These are phyloP conservation scores for Microcaecilia unicolor DNA, from an alignment of 2,797 vertebrate species.

Conservation along the genomic window DNA sequence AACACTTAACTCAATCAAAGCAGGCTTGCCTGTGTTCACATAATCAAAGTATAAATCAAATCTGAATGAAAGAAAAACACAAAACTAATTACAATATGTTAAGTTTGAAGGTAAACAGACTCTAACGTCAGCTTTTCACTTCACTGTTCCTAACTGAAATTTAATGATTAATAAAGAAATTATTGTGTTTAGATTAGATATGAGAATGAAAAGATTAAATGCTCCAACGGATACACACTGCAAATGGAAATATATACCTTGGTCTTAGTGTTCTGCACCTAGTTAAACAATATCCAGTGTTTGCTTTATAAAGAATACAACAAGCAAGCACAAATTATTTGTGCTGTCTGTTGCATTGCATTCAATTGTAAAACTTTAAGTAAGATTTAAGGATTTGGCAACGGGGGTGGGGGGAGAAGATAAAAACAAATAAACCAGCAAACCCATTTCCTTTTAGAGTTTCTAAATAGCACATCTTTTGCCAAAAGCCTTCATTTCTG, in stretches of 20 bases:
- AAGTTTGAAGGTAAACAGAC: constrained; percentile 35
- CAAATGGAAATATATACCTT: constrained; percentile 28
- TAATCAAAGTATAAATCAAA: constrained; percentile 12
- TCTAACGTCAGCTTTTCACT: constrained; percentile 24
- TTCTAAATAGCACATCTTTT: too few relatives aligned
- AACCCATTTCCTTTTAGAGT: too few relatives aligned
- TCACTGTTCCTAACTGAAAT: constrained; percentile 30
- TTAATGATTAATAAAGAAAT: constrained; percentile 31
- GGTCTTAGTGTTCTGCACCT: constrained; percentile 27
- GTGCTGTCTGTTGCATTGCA: too few relatives aligned
- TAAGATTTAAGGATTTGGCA: too few relatives aligned
- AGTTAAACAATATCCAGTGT: too few relatives aligned
- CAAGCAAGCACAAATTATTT: too few relatives aligned
- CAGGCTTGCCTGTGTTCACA: constrained; percentile 23
- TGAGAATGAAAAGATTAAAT: constrained; percentile 27
- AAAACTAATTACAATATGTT: constrained; percentile 18
- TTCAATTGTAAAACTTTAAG: too few relatives aligned
- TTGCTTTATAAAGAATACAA: too few relatives aligned
- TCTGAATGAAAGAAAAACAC: constrained; percentile 1
- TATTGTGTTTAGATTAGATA: constrained; percentile 25
- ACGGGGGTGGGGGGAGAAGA: too few relatives aligned
- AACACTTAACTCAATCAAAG: constrained; percentile 27
- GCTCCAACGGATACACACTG: constrained; percentile 25
- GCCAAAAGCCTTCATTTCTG: too few relatives aligned
- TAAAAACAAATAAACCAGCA: too few relatives aligned